Evolutionary conservation across 1,140 invertebrate species (phyloP).

Genomic region (Phymastichus coffea): DNA sequence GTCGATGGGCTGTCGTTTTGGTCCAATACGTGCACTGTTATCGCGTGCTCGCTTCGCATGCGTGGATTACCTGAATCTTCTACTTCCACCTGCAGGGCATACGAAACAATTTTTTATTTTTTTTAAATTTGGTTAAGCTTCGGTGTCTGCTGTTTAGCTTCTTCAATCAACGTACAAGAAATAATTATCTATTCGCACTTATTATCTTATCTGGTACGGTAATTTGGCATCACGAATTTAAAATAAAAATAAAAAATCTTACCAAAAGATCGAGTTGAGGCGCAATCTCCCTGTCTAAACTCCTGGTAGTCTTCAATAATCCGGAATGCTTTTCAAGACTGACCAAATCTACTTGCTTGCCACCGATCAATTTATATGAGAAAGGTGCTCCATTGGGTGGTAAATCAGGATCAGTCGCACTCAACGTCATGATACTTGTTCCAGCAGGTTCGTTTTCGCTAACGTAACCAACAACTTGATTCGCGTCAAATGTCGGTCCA

Average conservation of each 20-base stretch:
- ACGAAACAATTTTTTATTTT: background rate
- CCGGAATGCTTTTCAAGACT: conserved; percentile 79
- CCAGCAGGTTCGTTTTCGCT: conserved; percentile 86
- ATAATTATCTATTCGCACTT: no score
- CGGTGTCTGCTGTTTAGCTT: no score
- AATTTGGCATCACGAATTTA: background rate
- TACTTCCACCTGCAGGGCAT: conserved; percentile 78
- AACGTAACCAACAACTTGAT: conserved; percentile 71
- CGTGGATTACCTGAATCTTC: conserved; percentile 84
- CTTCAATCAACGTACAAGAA: no score
- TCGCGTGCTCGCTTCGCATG: conserved; percentile 75
- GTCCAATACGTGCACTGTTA: conserved; percentile 79
- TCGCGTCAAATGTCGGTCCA: conserved; percentile 77
- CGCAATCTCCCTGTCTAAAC: conserved; percentile 80
- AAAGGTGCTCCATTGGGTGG: conserved; percentile 92
- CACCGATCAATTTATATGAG: conserved; percentile 75
- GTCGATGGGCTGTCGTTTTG: conserved; percentile 90
- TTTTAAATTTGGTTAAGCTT: no score
- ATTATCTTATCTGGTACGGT: background rate
- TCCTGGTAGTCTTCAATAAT: conserved; percentile 73
- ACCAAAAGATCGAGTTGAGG: conserved; percentile 71
- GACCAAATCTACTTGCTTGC: conserved; percentile 74
- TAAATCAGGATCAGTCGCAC: conserved; percentile 84
- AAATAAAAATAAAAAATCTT: conserved; percentile 27
- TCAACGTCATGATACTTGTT: conserved; percentile 80